Evolutionary conservation across 2,888 invertebrate species (phyloP).

Genomic region (Seira musarum): DNA sequence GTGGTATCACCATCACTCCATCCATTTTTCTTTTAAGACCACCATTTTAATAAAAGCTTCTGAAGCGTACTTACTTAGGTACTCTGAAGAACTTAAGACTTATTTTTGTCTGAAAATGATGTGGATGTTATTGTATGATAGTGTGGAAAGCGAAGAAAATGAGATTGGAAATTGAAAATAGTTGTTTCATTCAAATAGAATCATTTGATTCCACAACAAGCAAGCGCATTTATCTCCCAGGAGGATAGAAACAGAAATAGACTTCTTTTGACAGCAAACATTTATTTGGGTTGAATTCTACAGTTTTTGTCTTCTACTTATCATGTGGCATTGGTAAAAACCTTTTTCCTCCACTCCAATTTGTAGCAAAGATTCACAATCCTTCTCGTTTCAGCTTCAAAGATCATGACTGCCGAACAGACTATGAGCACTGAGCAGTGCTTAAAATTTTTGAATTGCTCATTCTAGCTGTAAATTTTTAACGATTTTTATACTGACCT

Average conservation of each 20-base stretch:
- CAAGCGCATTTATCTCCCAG: no score
- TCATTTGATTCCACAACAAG: slow-evolving; percentile 14
- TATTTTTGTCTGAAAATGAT: neutral
- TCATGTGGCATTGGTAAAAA: neutral
- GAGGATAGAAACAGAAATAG: neutral
- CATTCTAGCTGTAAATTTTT: no score
- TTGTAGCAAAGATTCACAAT: no score
- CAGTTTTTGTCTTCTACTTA: neutral
- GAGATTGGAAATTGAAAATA: slow-evolving; percentile 7
- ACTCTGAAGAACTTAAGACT: neutral
- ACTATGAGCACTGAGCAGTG: no score
- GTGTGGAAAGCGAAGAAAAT: neutral
- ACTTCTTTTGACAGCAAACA: neutral
- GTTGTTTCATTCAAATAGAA: slow-evolving; percentile 31
- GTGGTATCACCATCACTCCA: neutral
- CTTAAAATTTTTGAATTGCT: no score
- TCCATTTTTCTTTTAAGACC: neutral
- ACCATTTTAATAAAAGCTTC: no score
- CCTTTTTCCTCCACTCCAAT: neutral
- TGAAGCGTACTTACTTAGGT: no score
- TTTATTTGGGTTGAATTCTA: neutral
- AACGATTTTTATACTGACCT: no score
- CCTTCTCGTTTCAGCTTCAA: no score
- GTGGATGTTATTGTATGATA: neutral
- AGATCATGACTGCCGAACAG: no score